Evolutionary conservation across 2,888 invertebrate genomes (phyloP).

Genomic region (Sympetrum striolatum): DNA sequence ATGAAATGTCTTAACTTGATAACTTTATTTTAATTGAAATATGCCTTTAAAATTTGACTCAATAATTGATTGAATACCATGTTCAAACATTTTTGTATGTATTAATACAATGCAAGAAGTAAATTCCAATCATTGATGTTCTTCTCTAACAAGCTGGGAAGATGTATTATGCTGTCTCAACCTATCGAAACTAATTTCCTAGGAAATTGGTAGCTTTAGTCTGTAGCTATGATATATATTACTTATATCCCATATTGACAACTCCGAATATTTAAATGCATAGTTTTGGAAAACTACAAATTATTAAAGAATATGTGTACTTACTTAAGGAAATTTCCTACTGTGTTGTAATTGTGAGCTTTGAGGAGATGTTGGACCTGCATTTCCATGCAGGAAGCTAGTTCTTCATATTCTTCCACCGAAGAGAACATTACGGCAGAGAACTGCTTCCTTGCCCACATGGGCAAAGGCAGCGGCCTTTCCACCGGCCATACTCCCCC

Average conservation of each 20-base stretch:
- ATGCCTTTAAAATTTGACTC: too few species aligned
- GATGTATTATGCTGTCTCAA: too few species aligned
- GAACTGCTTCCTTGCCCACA: constrained; percentile 65
- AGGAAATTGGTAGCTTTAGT: too few species aligned
- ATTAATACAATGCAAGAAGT: too few species aligned
- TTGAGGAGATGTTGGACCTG: constrained; percentile 80
- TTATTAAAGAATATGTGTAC: constrained; percentile 41
- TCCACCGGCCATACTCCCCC: constrained; percentile 71
- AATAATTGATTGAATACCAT: too few species aligned
- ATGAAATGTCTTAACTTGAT: too few species aligned
- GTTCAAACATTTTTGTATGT: too few species aligned
- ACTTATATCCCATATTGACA: background rate
- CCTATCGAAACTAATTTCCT: too few species aligned
- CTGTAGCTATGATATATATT: too few species aligned
- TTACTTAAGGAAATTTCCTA: constrained; percentile 79
- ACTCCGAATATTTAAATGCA: background rate
- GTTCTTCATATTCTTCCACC: constrained; percentile 76
- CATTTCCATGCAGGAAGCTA: constrained; percentile 80
- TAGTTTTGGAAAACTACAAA: background rate
- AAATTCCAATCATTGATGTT: too few species aligned
- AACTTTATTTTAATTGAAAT: too few species aligned
- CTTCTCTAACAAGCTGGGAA: too few species aligned
- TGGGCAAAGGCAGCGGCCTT: constrained; percentile 77
- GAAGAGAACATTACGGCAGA: constrained; percentile 61
- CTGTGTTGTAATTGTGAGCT: constrained; percentile 87